Conservation (phyloP, 2,113 vertebrate genomes). For the Sander vitreus region DNA sequence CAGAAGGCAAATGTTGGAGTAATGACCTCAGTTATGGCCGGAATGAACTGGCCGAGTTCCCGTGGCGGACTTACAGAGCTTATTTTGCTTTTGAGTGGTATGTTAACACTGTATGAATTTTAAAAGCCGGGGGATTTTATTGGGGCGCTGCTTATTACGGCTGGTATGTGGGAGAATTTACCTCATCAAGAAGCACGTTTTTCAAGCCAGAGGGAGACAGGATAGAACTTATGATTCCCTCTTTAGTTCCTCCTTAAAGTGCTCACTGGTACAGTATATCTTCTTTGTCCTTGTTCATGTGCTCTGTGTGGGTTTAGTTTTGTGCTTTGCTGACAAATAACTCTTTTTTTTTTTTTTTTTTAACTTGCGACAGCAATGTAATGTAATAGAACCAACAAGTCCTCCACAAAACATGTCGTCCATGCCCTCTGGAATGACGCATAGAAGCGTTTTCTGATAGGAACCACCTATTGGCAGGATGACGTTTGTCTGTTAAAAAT, state of each 20-base stretch:
- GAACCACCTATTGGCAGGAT: not conserved
- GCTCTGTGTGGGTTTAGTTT: not conserved
- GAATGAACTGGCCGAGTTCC: slow-evolving; percentile 22
- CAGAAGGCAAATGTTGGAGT: slow-evolving; percentile 3
- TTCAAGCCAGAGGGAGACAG: slow-evolving; percentile 35
- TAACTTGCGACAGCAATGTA: not conserved
- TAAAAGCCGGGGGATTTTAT: slow-evolving; percentile 57
- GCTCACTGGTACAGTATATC: slow-evolving; percentile 2
- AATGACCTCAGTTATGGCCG: slow-evolving; percentile 45
- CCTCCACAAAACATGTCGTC: not conserved
- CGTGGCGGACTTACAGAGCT: slow-evolving; percentile 19
- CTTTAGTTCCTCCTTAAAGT: not conserved
- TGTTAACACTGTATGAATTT: slow-evolving; percentile 69
- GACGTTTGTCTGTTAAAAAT: not conserved
- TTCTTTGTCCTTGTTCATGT: slow-evolving; percentile 14
- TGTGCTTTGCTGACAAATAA: not conserved
- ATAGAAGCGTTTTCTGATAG: not conserved
- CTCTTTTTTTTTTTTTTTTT: not conserved
- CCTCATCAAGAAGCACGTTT: slow-evolving; percentile 43
- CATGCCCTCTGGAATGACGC: not conserved
- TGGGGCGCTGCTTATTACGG: slow-evolving; percentile 39
- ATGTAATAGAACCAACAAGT: not conserved
- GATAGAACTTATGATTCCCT: slow-evolving; percentile 55
- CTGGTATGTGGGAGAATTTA: slow-evolving; percentile 57
- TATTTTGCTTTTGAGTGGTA: slow-evolving; percentile 56